A percentile compares a stretch with the other conserved stretches of the same genome.
phyloP scores from a whole-genome alignment of 2,797 vertebrate species.

The Argentina silus region DNA sequence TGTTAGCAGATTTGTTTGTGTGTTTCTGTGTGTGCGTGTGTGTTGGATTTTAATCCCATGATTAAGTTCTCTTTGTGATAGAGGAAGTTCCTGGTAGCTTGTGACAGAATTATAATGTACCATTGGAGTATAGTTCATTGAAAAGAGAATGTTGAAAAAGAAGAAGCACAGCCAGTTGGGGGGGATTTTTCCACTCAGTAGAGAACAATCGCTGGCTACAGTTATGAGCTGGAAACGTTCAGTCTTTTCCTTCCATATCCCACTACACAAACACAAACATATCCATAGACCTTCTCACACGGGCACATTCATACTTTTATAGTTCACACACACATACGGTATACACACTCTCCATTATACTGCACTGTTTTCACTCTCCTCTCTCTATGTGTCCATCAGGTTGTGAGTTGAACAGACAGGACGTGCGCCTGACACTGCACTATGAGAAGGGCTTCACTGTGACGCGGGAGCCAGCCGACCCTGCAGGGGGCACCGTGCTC shows the following conservation, averaged over 20 bases:
- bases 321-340: not conserved
- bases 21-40: not conserved
- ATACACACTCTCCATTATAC: not conserved
- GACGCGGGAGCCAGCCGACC: constrained; percentile 74
- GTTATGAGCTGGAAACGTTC: constrained; percentile 37
- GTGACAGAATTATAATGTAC: constrained; percentile 11
- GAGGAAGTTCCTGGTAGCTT: not conserved
- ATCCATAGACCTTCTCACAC: not conserved
- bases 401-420: constrained; percentile 86
- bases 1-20: not conserved
- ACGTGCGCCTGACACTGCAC: constrained; percentile 87
- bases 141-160: constrained; percentile 41
- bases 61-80: not conserved
- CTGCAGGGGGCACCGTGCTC: constrained; percentile 73
- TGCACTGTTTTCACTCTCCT: too few species aligned
- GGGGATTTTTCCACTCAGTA: constrained; percentile 58
- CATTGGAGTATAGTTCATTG: not conserved
- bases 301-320: not conserved
- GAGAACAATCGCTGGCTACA: constrained; percentile 67
- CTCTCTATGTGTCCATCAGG: constrained; percentile 65
- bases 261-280: constrained; percentile 40
- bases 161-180: constrained; percentile 45
- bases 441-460: constrained; percentile 94
- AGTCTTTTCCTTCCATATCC: constrained; percentile 28
- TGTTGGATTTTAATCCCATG: constrained; percentile 7